A percentile compares a stretch with the other conserved stretches of the same genome.
These are phyloP conservation scores for Philonicus albiceps DNA, from an alignment of 2,888 invertebrate species.

Conservation along the genomic window DNA sequence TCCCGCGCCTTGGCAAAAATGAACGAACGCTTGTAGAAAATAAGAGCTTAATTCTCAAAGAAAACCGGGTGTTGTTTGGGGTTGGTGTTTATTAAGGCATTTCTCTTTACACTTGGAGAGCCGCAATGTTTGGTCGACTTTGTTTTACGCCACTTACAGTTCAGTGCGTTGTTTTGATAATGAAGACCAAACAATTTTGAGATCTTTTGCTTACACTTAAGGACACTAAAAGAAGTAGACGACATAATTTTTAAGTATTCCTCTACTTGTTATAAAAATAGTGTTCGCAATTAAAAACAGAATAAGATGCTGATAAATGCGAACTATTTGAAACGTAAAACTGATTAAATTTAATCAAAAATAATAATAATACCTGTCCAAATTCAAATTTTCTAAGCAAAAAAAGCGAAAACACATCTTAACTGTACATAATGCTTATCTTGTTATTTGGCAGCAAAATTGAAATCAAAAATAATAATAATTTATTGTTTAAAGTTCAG, in stretches of 20 bases:
- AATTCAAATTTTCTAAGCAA: no score
- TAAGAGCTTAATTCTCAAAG: not conserved
- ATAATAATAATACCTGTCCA: no score
- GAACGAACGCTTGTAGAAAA: not conserved
- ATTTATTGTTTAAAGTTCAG: no score
- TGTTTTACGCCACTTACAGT: not conserved
- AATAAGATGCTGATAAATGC: no score
- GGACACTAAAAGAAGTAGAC: not conserved
- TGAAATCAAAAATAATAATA: no score
- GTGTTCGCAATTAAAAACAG: not conserved
- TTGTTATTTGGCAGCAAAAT: no score
- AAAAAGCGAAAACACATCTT: no score
- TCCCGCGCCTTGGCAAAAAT: not conserved
- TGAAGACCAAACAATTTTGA: not conserved
- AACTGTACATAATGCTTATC: no score
- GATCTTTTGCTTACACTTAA: not conserved
- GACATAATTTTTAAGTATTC: not conserved
- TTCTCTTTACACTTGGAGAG: not conserved
- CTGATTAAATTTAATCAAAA: no score
- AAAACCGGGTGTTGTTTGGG: not conserved
- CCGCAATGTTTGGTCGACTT: not conserved
- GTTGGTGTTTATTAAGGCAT: not conserved
- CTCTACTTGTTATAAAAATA: not conserved
- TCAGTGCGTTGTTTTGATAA: not conserved
- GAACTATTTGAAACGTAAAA: no score